Percentiles rank a stretch among this genome's conserved stretches.
Conservation (phyloP, 1,140 invertebrate species). For the Hestina assimilis region DNA sequence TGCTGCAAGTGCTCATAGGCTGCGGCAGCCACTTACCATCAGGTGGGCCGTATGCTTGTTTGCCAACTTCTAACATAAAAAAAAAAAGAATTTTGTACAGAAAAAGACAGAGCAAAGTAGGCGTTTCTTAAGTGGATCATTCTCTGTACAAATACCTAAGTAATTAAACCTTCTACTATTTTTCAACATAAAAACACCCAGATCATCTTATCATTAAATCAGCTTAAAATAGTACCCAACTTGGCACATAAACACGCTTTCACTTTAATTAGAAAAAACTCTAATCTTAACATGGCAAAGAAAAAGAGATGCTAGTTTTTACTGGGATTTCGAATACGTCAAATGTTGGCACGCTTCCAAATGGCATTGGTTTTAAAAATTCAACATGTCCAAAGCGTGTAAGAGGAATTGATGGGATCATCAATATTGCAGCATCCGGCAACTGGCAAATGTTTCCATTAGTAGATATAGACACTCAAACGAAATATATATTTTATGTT, state of each 20-base stretch:
- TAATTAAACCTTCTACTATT: too few species aligned
- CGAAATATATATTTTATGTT: background rate
- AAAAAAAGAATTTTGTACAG: too few species aligned
- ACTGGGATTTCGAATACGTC: slow-evolving; percentile 7
- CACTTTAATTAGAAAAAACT: background rate
- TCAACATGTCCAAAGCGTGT: slow-evolving; percentile 18
- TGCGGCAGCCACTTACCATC: too few species aligned
- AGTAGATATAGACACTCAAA: background rate
- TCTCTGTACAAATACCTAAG: too few species aligned
- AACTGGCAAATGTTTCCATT: slow-evolving; percentile 12
- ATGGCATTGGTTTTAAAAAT: slow-evolving; percentile 25
- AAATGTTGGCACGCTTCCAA: slow-evolving; percentile 12
- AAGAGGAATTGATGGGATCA: slow-evolving; percentile 6
- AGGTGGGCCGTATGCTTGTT: too few species aligned
- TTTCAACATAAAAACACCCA: too few species aligned
- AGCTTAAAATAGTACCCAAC: background rate
- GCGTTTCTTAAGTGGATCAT: too few species aligned
- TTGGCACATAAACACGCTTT: background rate
- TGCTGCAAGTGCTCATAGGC: too few species aligned
- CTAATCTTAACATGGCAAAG: background rate
- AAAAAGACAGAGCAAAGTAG: too few species aligned
- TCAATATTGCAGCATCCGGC: slow-evolving; percentile 10
- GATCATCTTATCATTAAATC: too few species aligned
- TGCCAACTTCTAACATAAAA: too few species aligned
- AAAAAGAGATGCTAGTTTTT: slow-evolving; percentile 4